Conservation (phyloP, 2,888 invertebrate species). For the Gortyna flavago region DNA sequence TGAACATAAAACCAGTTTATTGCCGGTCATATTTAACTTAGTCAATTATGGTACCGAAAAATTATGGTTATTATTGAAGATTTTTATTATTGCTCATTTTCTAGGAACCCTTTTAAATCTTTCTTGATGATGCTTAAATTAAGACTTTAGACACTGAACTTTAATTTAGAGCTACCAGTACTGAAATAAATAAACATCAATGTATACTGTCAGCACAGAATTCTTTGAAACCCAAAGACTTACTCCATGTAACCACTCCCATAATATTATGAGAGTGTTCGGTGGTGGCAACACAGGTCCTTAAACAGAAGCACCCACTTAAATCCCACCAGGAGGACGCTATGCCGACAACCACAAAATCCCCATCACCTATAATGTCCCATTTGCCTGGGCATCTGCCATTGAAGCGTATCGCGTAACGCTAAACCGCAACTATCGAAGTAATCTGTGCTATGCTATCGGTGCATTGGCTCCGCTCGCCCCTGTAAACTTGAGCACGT, state of each 20-base stretch:
- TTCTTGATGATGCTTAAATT: too few relatives aligned
- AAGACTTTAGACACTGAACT: background rate
- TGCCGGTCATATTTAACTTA: background rate
- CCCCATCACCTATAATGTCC: conserved; percentile 51
- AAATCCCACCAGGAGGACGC: background rate
- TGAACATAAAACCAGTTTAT: background rate
- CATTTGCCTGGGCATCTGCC: conserved; percentile 40
- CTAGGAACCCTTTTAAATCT: background rate
- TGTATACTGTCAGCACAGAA: background rate
- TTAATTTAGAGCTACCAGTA: background rate
- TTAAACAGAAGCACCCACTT: conserved; percentile 25
- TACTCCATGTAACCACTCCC: background rate
- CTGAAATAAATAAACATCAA: background rate
- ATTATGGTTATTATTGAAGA: background rate
- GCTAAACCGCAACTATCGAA: conserved; percentile 64
- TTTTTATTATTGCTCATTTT: too few relatives aligned
- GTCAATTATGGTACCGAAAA: background rate
- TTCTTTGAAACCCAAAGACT: background rate
- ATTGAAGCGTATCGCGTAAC: conserved; percentile 61
- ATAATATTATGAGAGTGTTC: background rate
- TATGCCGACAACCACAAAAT: conserved; percentile 41
- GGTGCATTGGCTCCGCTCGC: conserved; percentile 52
- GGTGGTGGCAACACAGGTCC: background rate
- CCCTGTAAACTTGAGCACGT: conserved; percentile 49
- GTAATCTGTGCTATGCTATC: conserved; percentile 45